Evolutionary conservation across 2,888 invertebrate species (phyloP).

Genomic region (Suillia variegata): DNA sequence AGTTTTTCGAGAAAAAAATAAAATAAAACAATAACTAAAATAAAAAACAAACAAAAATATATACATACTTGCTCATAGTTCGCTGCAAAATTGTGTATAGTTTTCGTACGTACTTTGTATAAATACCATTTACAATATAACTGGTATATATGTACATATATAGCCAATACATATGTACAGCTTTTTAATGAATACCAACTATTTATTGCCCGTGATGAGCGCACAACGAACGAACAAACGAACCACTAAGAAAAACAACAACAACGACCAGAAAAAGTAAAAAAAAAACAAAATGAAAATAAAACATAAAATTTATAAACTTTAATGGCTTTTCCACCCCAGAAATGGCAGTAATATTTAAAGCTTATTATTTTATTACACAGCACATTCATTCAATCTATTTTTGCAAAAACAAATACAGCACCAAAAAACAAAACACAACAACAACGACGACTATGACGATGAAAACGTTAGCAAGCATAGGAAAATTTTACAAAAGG

Average conservation of each 20-base stretch:
- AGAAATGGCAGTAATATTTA: conserved; percentile 15
- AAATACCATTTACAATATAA: background rate
- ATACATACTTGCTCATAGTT: background rate
- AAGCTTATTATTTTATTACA: conserved; percentile 5
- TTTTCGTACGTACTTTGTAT: background rate
- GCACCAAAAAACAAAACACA: background rate
- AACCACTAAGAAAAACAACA: background rate
- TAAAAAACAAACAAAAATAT: background rate
- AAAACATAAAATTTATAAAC: conserved; percentile 23
- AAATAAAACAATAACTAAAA: background rate
- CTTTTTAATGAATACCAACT: conserved; percentile 27
- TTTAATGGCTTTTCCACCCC: conserved; percentile 25
- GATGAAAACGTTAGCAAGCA: too few relatives aligned
- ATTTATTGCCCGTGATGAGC: conserved; percentile 8
- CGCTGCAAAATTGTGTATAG: background rate
- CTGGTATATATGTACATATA: background rate
- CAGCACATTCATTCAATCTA: background rate
- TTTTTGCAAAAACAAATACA: background rate
- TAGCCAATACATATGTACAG: conserved; percentile 7
- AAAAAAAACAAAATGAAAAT: too few relatives aligned
- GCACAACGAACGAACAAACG: background rate
- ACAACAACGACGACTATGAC: too few relatives aligned
- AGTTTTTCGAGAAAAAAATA: background rate
- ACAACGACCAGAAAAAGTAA: background rate
- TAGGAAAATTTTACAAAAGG: background rate